These are phyloP conservation scores for Oryzias melastigma DNA, from an alignment of 2,113 vertebrate genomes.

Conservation along the genomic window DNA sequence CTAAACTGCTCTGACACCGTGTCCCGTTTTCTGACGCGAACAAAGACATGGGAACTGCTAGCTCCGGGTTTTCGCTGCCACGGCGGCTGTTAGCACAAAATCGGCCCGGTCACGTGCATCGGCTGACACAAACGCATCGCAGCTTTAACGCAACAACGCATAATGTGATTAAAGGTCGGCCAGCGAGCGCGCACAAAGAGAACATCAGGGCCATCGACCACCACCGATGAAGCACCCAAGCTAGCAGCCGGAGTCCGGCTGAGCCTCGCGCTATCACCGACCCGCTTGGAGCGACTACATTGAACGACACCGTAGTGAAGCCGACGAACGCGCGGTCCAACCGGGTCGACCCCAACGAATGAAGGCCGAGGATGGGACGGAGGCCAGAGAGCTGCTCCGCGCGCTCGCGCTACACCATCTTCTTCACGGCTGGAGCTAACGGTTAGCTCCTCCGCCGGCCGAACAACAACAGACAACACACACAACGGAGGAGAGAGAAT, in stretches of 20 bases:
- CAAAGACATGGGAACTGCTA: slow-evolving; percentile 23
- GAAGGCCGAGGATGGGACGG: background rate
- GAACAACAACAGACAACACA: slow-evolving; percentile 9
- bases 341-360: background rate
- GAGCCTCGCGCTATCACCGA: background rate
- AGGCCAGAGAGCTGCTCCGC: background rate
- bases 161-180: too few species aligned
- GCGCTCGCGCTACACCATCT: background rate
- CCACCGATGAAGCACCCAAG: background rate
- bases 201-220: too few species aligned
- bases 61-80: slow-evolving; percentile 1
- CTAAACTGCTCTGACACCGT: slow-evolving; percentile 13
- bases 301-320: background rate
- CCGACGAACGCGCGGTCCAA: background rate
- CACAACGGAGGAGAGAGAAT: background rate
- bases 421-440: background rate
- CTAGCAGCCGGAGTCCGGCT: background rate
- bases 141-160: background rate
- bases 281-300: too few species aligned
- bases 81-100: slow-evolving; percentile 5
- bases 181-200: too few species aligned
- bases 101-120: background rate
- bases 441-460: slow-evolving; percentile 3
- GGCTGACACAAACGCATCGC: background rate
- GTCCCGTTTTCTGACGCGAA: slow-evolving; percentile 4